Evolutionary conservation across 2,113 vertebrate species (phyloP), one percentile per base, ranked within the genome.

Genomic region (Corvus moneduloides): DNA sequence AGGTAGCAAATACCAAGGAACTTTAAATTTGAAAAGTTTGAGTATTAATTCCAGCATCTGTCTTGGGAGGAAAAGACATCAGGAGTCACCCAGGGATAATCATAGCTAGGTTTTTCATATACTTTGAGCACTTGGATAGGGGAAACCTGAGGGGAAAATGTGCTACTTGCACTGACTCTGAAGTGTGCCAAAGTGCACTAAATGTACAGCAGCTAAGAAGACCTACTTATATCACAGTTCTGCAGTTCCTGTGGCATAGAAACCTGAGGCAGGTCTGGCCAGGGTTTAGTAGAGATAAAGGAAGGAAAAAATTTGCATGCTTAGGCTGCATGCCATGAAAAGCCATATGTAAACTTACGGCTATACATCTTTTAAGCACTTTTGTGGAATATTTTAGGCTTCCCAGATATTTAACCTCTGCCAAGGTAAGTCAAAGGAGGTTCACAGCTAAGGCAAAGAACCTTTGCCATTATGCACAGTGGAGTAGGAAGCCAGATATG

Each of bases 101-200:
- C 4, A 5, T 46, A 78, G 9, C 33, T 56, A 48, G 15, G 6
- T 56, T 87, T 61, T 49, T 74, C 4, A 4, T 13, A 10, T 30
- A 4, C 32, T 89, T 74, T 49, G 68, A 64, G n/a, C 3, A 2
- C 32, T 81, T 67, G 14, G 32, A 35, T 35, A 41, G 20, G 26
- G n/a, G 35, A 43, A 51, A 51, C 35, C 28, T 55, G 30, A 66
- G 17, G 41, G 46, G 59, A 39, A 85, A 83, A 69, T 39, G 16
- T n/a, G 12, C n/a, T 58, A 2, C 35, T 85, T 1, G 0, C 0
- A 0, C 44, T 7, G 10, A 44, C 32, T 61, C 64, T 32, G 59
- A 61, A 59, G 19, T 16, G 37, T 62, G 41, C 15, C 28, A 7
- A 55, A 54, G 11, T 39, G 19, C 17, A 24, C 32, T 44, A 26